Conservation (phyloP, 2,888 invertebrate species). For the Thalpophila matura region DNA sequence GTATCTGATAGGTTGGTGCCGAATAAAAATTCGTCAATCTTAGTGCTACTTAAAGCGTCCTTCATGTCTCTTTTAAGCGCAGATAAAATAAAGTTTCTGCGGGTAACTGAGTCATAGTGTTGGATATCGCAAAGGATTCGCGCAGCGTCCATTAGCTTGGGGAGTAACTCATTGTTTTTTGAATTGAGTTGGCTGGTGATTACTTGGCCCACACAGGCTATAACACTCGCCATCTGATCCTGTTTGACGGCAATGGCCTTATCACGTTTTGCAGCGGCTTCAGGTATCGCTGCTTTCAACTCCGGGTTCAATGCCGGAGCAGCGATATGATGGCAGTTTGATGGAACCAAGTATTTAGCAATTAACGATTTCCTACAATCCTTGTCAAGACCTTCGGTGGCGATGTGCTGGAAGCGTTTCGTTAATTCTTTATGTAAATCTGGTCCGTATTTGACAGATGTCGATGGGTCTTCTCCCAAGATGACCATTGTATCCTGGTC, state of each 20-base stretch:
- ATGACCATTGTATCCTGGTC: slow-evolving; percentile 9
- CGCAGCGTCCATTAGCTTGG: slow-evolving; percentile 4
- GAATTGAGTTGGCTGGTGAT: not conserved
- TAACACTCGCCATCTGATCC: not conserved
- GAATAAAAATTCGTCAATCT: not conserved
- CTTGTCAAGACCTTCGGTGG: not conserved
- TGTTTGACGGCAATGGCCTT: slow-evolving; percentile 9
- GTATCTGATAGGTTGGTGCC: not conserved
- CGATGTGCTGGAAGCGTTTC: slow-evolving; percentile 7
- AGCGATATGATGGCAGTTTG: not conserved
- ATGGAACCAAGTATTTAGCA: not conserved
- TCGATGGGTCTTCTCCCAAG: not conserved
- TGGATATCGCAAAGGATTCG: slow-evolving; percentile 4
- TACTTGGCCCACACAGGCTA: not conserved
- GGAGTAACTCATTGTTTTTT: slow-evolving; percentile 8
- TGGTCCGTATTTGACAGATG: slow-evolving; percentile 2
- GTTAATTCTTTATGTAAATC: not conserved
- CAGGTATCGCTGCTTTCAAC: slow-evolving; percentile 2
- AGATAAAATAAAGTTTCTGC: slow-evolving; percentile 9
- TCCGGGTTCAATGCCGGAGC: slow-evolving; percentile 3
- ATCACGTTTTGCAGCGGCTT: slow-evolving; percentile 1
- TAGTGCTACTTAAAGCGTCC: not conserved
- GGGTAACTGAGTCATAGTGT: slow-evolving; percentile 6
- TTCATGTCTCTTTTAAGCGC: slow-evolving; percentile 2
- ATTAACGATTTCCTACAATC: not conserved